A percentile compares a stretch with the other conserved stretches of the same genome.
Evolutionary conservation across 2,113 vertebrate genomes (phyloP).

Genomic region (Amphilophus citrinellus): DNA sequence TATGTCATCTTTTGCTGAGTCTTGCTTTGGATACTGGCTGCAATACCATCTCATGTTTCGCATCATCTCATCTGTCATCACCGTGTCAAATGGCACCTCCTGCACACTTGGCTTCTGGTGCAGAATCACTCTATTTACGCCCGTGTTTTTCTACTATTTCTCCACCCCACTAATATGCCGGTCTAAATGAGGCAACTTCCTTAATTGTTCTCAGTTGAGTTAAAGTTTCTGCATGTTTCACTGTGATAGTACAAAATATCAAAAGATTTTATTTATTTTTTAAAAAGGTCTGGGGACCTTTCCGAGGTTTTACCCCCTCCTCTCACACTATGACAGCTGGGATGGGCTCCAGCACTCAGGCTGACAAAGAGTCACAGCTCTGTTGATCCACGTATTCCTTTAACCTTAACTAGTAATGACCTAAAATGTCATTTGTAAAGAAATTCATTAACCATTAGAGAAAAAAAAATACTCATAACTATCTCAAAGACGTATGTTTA

Average conservation of each 20-base stretch:
- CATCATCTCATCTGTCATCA: constrained; percentile 10
- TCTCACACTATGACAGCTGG: background rate
- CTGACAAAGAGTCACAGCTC: too few species aligned
- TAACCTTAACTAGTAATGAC: too few species aligned
- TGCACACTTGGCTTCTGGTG: constrained; percentile 8
- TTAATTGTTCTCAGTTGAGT: background rate
- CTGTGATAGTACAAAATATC: background rate
- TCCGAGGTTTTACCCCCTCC: background rate
- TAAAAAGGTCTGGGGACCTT: background rate
- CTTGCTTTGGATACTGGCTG: background rate
- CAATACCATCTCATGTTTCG: background rate
- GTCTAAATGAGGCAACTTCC: background rate
- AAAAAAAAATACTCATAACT: too few species aligned
- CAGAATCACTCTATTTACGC: background rate
- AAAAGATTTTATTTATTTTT: background rate
- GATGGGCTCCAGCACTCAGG: background rate
- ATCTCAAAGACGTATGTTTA: too few species aligned
- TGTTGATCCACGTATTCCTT: too few species aligned
- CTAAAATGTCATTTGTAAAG: too few species aligned
- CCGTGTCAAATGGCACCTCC: constrained; percentile 2
- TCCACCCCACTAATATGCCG: background rate
- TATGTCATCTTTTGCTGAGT: background rate
- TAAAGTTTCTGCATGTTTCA: background rate
- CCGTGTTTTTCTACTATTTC: background rate
- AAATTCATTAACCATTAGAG: too few species aligned